These are phyloP conservation scores for Halcyon chelicuti DNA, from an alignment of 2,797 vertebrate genomes.

Conservation along the genomic window DNA sequence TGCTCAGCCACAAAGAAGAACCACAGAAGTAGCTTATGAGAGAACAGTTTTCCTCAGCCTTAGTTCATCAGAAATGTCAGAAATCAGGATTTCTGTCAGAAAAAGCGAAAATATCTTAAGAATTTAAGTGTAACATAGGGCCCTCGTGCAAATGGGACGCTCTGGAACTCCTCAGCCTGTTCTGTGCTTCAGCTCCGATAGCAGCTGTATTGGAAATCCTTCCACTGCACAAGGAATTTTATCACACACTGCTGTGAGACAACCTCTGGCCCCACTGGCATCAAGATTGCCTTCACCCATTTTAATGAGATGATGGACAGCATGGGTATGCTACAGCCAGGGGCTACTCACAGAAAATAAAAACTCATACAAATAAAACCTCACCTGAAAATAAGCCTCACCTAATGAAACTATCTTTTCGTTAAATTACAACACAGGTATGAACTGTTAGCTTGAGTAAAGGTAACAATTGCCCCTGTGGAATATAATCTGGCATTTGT, in stretches of 20 bases:
- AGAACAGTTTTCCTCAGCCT: background rate
- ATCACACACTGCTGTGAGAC: background rate
- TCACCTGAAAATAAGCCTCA: background rate
- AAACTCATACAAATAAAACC: background rate
- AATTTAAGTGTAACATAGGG: background rate
- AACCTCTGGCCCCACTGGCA: background rate
- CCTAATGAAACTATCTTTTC: background rate
- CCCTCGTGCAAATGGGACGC: background rate
- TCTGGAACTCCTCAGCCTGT: background rate
- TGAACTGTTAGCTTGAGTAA: background rate
- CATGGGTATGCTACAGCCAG: background rate
- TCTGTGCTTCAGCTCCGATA: background rate
- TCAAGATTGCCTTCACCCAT: background rate
- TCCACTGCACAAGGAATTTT: background rate
- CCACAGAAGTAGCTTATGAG: background rate
- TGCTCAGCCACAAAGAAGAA: background rate
- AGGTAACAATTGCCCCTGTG: background rate
- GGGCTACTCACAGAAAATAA: background rate
- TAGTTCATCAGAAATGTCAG: background rate
- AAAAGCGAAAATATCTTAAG: conserved; percentile 22
- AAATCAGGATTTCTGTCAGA: background rate
- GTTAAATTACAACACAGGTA: background rate
- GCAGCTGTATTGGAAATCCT: background rate
- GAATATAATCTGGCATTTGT: background rate
- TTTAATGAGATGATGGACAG: background rate